Evolutionary conservation across 2,797 vertebrate genomes (phyloP).

Genomic region (Cottoperca gobio): DNA sequence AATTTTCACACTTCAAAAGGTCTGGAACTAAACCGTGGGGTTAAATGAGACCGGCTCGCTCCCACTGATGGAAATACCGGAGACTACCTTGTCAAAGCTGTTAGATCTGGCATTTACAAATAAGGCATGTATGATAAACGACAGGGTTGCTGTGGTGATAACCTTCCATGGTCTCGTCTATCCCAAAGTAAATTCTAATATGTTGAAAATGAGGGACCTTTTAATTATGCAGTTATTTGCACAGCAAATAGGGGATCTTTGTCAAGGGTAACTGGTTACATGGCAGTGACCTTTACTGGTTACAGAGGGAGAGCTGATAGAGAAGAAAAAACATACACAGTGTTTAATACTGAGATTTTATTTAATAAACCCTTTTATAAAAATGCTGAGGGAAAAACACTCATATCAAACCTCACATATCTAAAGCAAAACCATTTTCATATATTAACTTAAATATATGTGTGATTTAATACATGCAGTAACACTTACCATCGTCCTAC

Average conservation of each 20-base stretch:
- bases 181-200: slow-evolving; percentile 49
- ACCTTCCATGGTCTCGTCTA: slow-evolving; percentile 46
- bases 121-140: slow-evolving; percentile 36
- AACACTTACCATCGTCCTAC: not conserved
- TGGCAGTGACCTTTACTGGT: slow-evolving; percentile 66
- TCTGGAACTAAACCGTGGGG: slow-evolving; percentile 52
- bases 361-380: slow-evolving; percentile 13
- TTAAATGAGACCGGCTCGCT: slow-evolving; percentile 21
- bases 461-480: not conserved
- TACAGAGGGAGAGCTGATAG: slow-evolving; percentile 10
- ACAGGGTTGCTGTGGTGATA: slow-evolving; percentile 63
- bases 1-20: slow-evolving; percentile 74
- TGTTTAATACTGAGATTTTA: not conserved
- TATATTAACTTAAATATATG: not conserved
- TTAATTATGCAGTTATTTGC: slow-evolving; percentile 68
- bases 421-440: slow-evolving; percentile 4
- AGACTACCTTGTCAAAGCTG: slow-evolving; percentile 53
- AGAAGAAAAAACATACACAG: not conserved
- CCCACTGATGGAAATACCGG: slow-evolving; percentile 40
- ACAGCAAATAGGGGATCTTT: slow-evolving; percentile 66
- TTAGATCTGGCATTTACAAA: slow-evolving; percentile 65
- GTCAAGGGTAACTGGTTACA: slow-evolving; percentile 48
- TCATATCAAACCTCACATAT: not conserved
- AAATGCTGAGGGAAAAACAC: not conserved
- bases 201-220: slow-evolving; percentile 54